Evolutionary conservation across 2,797 vertebrate genomes (phyloP).

Genomic region (Tauraco hartlaubi): DNA sequence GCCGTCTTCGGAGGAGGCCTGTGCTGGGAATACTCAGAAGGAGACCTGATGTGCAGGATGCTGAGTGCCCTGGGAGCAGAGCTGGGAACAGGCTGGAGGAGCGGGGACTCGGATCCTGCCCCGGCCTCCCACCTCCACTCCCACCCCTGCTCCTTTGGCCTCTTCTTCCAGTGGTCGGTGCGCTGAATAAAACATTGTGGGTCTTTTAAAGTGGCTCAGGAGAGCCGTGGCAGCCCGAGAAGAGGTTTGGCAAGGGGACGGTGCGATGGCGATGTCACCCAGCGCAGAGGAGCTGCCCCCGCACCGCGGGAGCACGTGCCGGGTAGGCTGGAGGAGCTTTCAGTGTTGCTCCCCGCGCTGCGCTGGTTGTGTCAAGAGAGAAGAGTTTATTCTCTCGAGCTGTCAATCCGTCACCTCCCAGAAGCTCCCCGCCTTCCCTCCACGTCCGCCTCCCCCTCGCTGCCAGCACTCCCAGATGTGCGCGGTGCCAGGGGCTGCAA

Average conservation of each 20-base stretch:
- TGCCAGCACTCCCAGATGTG: conserved; percentile 43
- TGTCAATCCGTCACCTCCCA: conserved; percentile 65
- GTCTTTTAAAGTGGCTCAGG: neutral
- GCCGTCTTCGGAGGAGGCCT: neutral
- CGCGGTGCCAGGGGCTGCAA: neutral
- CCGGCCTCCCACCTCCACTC: neutral
- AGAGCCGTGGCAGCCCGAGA: neutral
- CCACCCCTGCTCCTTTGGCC: neutral
- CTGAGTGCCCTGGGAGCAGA: accelerated
- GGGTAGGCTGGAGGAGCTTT: neutral
- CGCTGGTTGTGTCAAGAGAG: neutral
- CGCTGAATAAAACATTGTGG: accelerated
- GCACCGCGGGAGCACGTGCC: neutral
- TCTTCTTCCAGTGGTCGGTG: neutral
- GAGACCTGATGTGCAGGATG: neutral
- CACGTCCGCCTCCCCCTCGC: conserved; percentile 12
- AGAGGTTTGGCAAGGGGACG: neutral
- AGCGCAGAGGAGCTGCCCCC: neutral
- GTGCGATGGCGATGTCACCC: neutral
- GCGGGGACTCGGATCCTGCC: neutral
- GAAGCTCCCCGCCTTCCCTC: conserved; percentile 28
- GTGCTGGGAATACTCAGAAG: neutral
- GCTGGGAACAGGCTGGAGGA: neutral
- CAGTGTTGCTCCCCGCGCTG: neutral
- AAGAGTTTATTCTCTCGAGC: conserved; percentile 44